Conservation (phyloP, 2,888 invertebrate genomes). For the Nemurella pictetii region DNA sequence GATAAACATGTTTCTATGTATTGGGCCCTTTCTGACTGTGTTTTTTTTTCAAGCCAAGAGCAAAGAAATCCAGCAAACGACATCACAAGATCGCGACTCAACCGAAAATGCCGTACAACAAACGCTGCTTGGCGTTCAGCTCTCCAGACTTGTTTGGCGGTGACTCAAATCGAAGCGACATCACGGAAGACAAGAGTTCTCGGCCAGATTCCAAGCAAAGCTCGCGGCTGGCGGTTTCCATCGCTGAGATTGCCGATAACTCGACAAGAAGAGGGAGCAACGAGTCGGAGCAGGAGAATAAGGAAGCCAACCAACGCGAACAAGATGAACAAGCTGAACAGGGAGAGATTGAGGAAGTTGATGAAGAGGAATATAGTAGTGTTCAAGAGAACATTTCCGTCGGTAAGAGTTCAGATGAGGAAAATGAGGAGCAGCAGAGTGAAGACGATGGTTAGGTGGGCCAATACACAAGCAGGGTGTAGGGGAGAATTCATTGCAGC, state of each 20-base stretch:
- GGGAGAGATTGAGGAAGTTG: background rate
- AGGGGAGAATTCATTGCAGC: too few relatives aligned
- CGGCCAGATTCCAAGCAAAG: conserved; percentile 3
- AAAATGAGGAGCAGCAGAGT: conserved; percentile 11
- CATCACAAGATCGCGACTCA: background rate
- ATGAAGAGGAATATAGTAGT: conserved; percentile 21
- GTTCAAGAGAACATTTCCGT: conserved; percentile 17
- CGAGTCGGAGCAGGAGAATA: background rate
- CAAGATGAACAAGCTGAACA: conserved; percentile 6
- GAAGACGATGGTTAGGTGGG: background rate
- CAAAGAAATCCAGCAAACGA: background rate
- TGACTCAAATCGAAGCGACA: conserved; percentile 22
- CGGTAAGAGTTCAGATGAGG: conserved; percentile 19
- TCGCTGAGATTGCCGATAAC: conserved; percentile 29
- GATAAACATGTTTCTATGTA: too few relatives aligned
- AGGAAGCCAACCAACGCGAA: background rate
- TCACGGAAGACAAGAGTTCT: conserved; percentile 30
- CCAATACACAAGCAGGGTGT: too few relatives aligned
- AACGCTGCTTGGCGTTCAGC: conserved; percentile 22
- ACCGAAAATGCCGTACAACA: conserved; percentile 14
- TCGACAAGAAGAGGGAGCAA: background rate
- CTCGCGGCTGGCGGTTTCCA: conserved; percentile 29
- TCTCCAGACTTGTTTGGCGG: conserved; percentile 33
- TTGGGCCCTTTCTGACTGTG: too few relatives aligned
- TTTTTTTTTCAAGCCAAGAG: background rate